These are phyloP conservation scores for Norana najaformis DNA, from an alignment of 2,888 invertebrate genomes.

Conservation along the genomic window DNA sequence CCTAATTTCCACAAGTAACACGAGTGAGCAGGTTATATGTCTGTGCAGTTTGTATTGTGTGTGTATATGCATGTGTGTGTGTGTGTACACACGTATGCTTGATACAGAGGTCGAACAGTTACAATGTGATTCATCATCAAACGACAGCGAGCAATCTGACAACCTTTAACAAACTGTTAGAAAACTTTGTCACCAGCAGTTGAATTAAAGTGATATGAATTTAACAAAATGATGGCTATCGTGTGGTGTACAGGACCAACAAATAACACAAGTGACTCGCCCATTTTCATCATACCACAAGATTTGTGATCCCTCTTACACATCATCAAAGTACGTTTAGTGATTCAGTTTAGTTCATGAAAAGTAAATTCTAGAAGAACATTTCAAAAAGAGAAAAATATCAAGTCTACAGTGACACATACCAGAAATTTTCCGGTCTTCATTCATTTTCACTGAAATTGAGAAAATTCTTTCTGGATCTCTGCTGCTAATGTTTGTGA, in stretches of 20 bases:
- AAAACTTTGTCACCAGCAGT: too few relatives aligned
- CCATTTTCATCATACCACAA: too few relatives aligned
- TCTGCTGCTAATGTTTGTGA: conserved; percentile 6
- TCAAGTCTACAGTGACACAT: neutral
- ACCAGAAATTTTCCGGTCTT: neutral
- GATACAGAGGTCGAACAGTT: neutral
- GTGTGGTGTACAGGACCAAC: too few relatives aligned
- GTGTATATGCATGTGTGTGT: too few relatives aligned
- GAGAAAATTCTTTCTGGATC: neutral
- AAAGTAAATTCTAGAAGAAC: neutral
- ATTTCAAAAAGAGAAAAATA: neutral
- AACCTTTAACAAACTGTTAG: neutral
- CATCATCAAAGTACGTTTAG: too few relatives aligned
- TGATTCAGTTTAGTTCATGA: too few relatives aligned
- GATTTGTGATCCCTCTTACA: too few relatives aligned
- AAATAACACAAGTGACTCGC: neutral
- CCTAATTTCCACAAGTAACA: too few relatives aligned
- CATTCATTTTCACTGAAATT: conserved; percentile 1
- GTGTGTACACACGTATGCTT: neutral
- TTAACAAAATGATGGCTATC: too few relatives aligned
- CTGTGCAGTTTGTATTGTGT: too few relatives aligned
- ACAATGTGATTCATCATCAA: neutral
- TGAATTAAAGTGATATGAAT: too few relatives aligned
- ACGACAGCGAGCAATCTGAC: neutral
- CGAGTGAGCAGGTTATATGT: too few relatives aligned